Base-by-base conservation (phyloP, 2,113 vertebrate genomes). In the Coptodon rendalli region DNA sequence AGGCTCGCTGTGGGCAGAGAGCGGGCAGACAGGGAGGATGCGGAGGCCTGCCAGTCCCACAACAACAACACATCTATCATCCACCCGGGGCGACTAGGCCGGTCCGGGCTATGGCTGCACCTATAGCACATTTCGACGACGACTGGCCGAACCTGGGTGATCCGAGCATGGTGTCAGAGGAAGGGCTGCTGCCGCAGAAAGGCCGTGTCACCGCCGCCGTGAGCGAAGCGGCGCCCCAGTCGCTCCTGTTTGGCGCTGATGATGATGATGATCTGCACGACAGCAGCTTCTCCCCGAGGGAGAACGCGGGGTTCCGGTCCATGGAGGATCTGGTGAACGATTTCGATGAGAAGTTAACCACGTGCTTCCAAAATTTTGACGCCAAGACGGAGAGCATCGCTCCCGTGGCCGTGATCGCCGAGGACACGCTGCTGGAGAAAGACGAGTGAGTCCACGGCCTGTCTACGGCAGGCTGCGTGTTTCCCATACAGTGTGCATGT, bases 401-500 rank as follows among this genome's bases (percentile, higher is more conserved):
- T 14, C 94, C 95, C 2, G 94, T 95, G 88, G 94, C 91, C 63
- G 96, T 94, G 91, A 97, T 99, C 81, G 95, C 95, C 2, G 98
- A 98, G 95, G 94, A 97, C 76, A 96, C 95, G 93, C 96, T 97
- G 45, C 94, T 98, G 93, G 96, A 97, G 88, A 95, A 95, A 80
- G 98, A 99, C 90, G 97, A 98, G 98, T 99, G 97, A 98, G 98
- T 98, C 63, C 16, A 68, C 29, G 87, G 83, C 59, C 80, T 86
- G 84, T 38, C 52, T 6, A 14, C 57, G 6, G 66, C 63, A 31
- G 61, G 79, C 31, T 29, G 5, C 5, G 24, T 54, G 52, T 66
- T 53, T 66, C 29, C 14, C 7, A n/a, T n/a, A 1, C 19, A 31
- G 27, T 13, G 45, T 31, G 45, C 45, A 8, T 13, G 13, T 43